Evolutionary conservation across 2,888 invertebrate species (phyloP), one percentile per base, ranked within the genome.

Genomic region (Diarsia mendica): DNA sequence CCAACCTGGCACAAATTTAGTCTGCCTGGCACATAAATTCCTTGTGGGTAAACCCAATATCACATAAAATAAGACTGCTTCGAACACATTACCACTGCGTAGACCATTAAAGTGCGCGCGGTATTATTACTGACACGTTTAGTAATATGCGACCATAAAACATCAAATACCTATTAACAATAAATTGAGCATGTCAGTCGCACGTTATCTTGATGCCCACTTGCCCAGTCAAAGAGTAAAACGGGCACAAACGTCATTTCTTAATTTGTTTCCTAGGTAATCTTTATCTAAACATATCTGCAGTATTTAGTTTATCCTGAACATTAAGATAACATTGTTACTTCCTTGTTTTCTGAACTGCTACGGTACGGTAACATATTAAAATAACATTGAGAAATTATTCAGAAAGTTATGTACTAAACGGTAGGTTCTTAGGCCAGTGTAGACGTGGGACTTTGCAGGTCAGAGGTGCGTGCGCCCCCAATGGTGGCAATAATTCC

Each of bases 301-400:
- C 18, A 18, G 48, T 23, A 39, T 39, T 33, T 13, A 20, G 48
- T 39, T 39, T 69, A 71, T 39, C 44, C n/a, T 33, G 28, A 72
- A 51, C 20, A 11, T 3, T 28, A 44, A 51, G n/a, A 10, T 20
- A 44, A 28, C 28, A 51, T 46, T 33, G 13, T 53, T 44, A 51
- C 18, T 58, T 28, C 4, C 48, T 44, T 15, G 39, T 28, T 33
- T 55, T 55, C 48, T 58, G 10, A 76, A 71, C 79, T 79, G 72
- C 72, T 72, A 61, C n/a, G 46, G 60, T 39, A 46, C n/a, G 53
- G 13, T 13, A 51, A 61, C 10, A 23, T 20, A 39, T 58, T 75
- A 49, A 44, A 58, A 39, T 20, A 67, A 15, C n/a, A 6, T 63
- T n/a, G 20, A 10, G 60, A 33, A 20, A 33, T 61, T 33, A 39